Evolutionary conservation across 1,140 invertebrate species (phyloP).

Genomic region (Dendroctonus valens): DNA sequence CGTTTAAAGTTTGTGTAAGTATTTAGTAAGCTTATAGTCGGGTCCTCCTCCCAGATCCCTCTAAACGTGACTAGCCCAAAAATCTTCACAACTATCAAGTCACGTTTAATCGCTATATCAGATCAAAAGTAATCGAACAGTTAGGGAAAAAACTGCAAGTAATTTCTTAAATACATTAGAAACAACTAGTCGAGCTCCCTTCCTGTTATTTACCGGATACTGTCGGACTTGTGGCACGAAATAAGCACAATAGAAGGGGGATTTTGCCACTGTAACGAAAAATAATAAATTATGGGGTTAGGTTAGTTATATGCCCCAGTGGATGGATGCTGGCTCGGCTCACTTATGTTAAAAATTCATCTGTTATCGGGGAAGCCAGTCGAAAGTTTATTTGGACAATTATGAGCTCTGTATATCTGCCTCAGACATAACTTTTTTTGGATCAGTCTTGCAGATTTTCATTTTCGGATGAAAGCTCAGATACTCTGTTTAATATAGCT

Average conservation of each 20-base stretch:
- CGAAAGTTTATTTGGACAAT: constrained; percentile 23
- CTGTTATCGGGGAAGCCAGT: constrained; percentile 13
- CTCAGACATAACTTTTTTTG: too few relatives aligned
- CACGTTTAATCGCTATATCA: constrained; percentile 34
- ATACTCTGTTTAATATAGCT: too few relatives aligned
- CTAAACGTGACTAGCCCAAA: too few relatives aligned
- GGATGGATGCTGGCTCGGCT: constrained; percentile 18
- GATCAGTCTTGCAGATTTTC: too few relatives aligned
- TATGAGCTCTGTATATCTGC: not conserved
- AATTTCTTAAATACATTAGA: constrained; percentile 36
- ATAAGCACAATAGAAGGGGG: constrained; percentile 15
- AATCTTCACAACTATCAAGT: constrained; percentile 10
- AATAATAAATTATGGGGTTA: constrained; percentile 30
- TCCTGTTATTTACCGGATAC: constrained; percentile 13
- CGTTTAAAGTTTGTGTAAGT: too few relatives aligned
- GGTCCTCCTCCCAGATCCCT: too few relatives aligned
- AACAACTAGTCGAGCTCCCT: constrained; percentile 19
- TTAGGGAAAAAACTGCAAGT: constrained; percentile 36
- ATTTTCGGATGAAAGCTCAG: too few relatives aligned
- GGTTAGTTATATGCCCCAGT: constrained; percentile 24
- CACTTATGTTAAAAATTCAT: constrained; percentile 25
- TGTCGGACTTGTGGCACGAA: constrained; percentile 7
- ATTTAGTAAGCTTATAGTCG: too few relatives aligned
- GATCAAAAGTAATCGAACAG: constrained; percentile 23
- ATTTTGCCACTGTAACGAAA: constrained; percentile 18